These are phyloP conservation scores for Leucosticte australis DNA, from an alignment of 2,113 vertebrate genomes.

Conservation along the genomic window DNA sequence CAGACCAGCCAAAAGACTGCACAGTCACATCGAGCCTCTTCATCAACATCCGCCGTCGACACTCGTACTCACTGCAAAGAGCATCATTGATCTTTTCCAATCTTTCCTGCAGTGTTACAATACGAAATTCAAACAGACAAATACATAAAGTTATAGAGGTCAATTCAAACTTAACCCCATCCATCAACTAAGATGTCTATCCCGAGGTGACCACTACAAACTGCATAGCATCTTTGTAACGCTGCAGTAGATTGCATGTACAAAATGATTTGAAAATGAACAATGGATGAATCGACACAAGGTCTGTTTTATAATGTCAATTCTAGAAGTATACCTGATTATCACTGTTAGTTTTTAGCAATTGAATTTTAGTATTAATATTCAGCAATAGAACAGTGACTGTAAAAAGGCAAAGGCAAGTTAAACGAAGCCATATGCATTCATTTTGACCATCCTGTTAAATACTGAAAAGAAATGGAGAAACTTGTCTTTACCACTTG, in stretches of 20 bases:
- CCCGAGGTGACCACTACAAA: neutral
- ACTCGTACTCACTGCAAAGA: constrained; percentile 89
- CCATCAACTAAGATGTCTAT: neutral
- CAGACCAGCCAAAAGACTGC: constrained; percentile 97
- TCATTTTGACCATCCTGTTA: neutral
- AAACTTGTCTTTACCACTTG: constrained; percentile 78
- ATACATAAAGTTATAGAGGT: neutral
- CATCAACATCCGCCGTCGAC: constrained; percentile 92
- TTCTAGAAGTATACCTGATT: neutral
- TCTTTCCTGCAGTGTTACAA: constrained; percentile 74
- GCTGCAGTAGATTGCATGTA: neutral
- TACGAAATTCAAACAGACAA: neutral
- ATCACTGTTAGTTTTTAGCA: neutral
- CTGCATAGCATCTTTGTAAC: neutral
- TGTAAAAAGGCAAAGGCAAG: neutral
- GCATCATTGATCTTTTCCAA: constrained; percentile 84
- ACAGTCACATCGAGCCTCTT: constrained; percentile 95
- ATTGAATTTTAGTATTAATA: neutral
- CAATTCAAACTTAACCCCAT: neutral
- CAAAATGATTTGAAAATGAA: neutral
- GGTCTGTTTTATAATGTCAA: neutral
- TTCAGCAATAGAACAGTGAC: neutral
- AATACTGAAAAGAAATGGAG: neutral
- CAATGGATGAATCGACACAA: neutral
- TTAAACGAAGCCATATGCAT: neutral